phyloP scores from a whole-genome alignment of 1,140 invertebrate genomes.

The Lordiphosa collinella region DNA sequence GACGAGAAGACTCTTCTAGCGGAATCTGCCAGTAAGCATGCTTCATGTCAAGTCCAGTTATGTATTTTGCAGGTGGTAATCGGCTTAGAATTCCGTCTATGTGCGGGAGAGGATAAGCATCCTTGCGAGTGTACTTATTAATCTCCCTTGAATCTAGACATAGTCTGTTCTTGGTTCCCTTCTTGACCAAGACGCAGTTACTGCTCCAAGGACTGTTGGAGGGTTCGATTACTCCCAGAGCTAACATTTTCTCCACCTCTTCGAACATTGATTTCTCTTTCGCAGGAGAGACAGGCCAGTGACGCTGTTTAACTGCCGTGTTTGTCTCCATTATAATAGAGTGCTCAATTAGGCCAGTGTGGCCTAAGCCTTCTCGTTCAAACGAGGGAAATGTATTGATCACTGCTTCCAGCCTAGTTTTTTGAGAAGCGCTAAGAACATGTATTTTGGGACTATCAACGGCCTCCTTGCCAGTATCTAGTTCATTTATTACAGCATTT shows the following conservation, averaged over 20 bases:
- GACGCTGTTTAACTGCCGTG: slow-evolving; percentile 15
- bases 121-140: slow-evolving; percentile 18
- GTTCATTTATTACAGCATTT: not conserved
- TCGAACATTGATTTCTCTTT: slow-evolving; percentile 4
- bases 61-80: slow-evolving; percentile 31
- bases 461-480: not conserved
- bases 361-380: slow-evolving; percentile 10
- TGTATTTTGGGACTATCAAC: too few relatives aligned
- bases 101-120: slow-evolving; percentile 25
- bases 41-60: slow-evolving; percentile 65
- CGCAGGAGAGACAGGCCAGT: slow-evolving; percentile 19
- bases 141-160: slow-evolving; percentile 32
- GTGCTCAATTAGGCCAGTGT: slow-evolving; percentile 7
- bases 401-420: not conserved
- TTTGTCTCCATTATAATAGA: not conserved
- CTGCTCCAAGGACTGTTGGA: not conserved
- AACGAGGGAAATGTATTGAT: slow-evolving; percentile 1
- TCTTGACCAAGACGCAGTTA: slow-evolving; percentile 11
- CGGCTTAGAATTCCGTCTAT: slow-evolving; percentile 30
- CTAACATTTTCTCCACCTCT: too few relatives aligned
- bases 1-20: not conserved
- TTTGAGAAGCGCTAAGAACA: not conserved
- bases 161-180: slow-evolving; percentile 10
- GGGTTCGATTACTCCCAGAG: too few relatives aligned
- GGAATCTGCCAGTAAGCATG: slow-evolving; percentile 61